These are phyloP conservation scores for Ophioderma brevispina DNA, from an alignment of 35 echinoderm and acorn worm genomes.

Conservation along the genomic window DNA sequence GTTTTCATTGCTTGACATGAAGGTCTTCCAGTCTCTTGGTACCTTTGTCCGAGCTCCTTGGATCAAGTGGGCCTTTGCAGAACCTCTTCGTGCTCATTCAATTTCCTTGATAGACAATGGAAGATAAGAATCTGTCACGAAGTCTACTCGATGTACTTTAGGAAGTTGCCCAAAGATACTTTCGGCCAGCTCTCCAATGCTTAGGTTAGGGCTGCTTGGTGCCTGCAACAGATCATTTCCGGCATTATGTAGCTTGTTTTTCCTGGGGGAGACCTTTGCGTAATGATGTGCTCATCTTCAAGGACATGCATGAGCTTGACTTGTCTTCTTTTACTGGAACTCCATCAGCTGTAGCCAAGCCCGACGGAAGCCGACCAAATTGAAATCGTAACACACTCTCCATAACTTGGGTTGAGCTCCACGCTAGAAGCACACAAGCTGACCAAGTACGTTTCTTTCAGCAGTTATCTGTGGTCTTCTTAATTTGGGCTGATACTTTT, in stretches of 20 bases:
- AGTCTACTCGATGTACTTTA: too few relatives aligned
- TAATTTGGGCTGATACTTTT: neutral
- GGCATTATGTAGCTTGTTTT: too few relatives aligned
- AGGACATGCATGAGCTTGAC: neutral
- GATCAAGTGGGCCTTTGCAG: neutral
- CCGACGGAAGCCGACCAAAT: neutral
- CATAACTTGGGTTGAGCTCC: too few relatives aligned
- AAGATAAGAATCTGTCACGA: too few relatives aligned
- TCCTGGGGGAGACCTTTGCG: neutral
- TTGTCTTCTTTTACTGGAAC: neutral
- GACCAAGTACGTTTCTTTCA: neutral
- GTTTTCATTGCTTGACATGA: too few relatives aligned
- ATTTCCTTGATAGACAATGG: too few relatives aligned
- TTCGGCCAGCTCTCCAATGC: neutral
- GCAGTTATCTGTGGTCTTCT: neutral
- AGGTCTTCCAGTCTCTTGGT: neutral
- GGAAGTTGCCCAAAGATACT: neutral
- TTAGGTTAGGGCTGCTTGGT: too few relatives aligned
- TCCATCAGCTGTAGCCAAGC: slow-evolving; percentile 3
- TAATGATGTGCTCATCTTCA: neutral
- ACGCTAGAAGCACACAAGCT: too few relatives aligned
- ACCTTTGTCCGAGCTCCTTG: neutral
- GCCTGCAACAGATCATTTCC: neutral
- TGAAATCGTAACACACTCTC: neutral
- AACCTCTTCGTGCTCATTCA: too few relatives aligned